A percentile compares a stretch with the other conserved stretches of the same genome.
Evolutionary conservation across 2,113 vertebrate species (phyloP).

Genomic region (Poicephalus gulielmi): DNA sequence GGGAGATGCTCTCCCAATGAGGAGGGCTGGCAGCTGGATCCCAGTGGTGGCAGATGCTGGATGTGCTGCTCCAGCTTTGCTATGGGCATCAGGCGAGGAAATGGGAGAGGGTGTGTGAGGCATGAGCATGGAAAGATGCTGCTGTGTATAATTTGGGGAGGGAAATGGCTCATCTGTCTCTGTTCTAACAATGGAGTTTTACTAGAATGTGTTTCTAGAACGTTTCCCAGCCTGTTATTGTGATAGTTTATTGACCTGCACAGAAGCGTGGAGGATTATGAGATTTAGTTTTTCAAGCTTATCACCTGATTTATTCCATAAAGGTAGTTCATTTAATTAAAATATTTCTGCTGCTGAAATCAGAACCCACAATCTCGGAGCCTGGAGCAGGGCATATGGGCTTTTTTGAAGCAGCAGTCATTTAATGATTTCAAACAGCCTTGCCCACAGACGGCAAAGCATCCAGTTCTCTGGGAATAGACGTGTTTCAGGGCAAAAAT

Average conservation of each 20-base stretch:
- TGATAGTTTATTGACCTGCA: slow-evolving; percentile 46
- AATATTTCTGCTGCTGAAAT: slow-evolving; percentile 12
- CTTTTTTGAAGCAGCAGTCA: not conserved
- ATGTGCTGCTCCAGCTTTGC: not conserved
- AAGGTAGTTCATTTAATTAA: slow-evolving; percentile 56
- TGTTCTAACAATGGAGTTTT: not conserved
- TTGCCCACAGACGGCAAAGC: not conserved
- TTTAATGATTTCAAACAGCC: not conserved
- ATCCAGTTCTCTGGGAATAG: not conserved
- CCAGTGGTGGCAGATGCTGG: not conserved
- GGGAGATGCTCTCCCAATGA: not conserved
- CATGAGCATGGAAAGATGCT: not conserved
- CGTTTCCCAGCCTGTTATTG: not conserved
- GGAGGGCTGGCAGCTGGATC: not conserved
- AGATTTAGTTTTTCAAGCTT: slow-evolving; percentile 54
- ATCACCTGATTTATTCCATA: slow-evolving; percentile 43
- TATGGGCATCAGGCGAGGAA: not conserved
- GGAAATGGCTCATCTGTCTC: not conserved
- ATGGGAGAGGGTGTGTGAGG: not conserved
- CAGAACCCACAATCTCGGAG: not conserved
- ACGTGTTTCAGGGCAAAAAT: not conserved
- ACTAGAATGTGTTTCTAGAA: slow-evolving; percentile 1
- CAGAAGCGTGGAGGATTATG: slow-evolving; percentile 7
- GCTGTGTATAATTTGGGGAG: not conserved
- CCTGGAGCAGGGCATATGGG: not conserved